Base-by-base conservation (phyloP, 2,113 vertebrate species). In the Argyrosomus japonicus region DNA sequence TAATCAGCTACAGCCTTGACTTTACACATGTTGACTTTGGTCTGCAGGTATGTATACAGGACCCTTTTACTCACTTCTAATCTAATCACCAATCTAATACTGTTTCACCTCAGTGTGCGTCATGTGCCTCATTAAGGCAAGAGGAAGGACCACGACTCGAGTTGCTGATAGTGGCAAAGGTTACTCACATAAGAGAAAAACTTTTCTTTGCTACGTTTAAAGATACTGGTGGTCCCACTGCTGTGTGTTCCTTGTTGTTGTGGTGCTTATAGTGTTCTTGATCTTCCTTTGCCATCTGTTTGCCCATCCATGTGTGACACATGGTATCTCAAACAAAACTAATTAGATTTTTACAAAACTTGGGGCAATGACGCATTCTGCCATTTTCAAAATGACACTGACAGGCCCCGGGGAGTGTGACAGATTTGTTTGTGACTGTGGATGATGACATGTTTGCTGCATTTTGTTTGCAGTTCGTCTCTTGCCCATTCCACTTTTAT, bases 1-100 rank as follows among this genome's bases (percentile, higher is more conserved):
- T 87, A 1, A 71, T 97, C 92, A 92, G 9, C 67, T 99, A 97
- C 77, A 75, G 79, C 32, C 91, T 98, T 10, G 91, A 96, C 58
- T 32, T 13, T 3, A 93, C 40, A 0, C 68, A 94, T 40, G 93
- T 98, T 0, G 23, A 96, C 91, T 96, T 95, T 0, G 96, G 97
- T 23, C 56, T 88, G 15, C 96, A 96, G 97, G 97, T 99, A 95
- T 1, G 19, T 50, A 32, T 13, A 4, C 32, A 51, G 14, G 14
- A 21, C 27, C 43, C 0, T 5, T 29, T 43, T 23, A 74, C 43
- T 25, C 5, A 62, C 18, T n/a, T 45, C 50, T 23, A n/a, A n/a
- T n/a, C n/a, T n/a, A n/a, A n/a, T n/a, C n/a, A 27, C 21, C 29
- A 29, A 32, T 75, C n/a, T 43, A 58, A 57, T 6, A 36, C 2